These are phyloP conservation scores for Epizoanthus illoricatus DNA, from an alignment of 92 coral and sea anemone genomes.

Conservation along the genomic window DNA sequence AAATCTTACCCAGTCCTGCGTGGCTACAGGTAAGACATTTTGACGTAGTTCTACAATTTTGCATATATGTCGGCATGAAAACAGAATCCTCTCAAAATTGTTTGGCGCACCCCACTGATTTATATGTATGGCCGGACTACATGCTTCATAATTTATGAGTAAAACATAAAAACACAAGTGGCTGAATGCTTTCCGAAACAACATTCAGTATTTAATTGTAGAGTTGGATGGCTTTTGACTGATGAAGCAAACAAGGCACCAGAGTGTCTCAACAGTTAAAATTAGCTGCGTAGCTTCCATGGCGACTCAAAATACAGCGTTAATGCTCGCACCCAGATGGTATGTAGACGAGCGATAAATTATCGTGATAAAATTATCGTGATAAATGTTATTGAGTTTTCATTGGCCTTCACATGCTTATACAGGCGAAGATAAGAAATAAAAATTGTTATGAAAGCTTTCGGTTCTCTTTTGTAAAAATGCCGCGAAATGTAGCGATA, in stretches of 20 bases:
- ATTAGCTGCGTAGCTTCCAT: constrained; percentile 19
- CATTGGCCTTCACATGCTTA: constrained; percentile 34
- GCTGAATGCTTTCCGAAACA: constrained; percentile 34
- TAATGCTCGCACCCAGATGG: constrained; percentile 27
- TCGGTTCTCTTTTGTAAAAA: constrained; percentile 34
- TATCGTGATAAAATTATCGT: constrained; percentile 24
- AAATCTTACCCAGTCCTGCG: background rate
- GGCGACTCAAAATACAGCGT: constrained; percentile 9
- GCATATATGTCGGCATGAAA: constrained; percentile 25
- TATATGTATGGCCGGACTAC: constrained; percentile 21
- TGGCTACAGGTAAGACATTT: constrained; percentile 1
- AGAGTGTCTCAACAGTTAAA: background rate
- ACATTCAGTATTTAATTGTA: background rate
- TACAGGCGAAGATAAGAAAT: constrained; percentile 28
- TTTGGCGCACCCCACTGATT: constrained; percentile 32
- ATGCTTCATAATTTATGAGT: constrained; percentile 39
- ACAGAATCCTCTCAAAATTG: constrained; percentile 1
- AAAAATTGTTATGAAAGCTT: constrained; percentile 12
- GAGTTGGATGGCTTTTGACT: background rate
- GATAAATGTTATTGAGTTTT: constrained; percentile 14
- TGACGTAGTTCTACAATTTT: constrained; percentile 11
- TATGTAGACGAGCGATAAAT: constrained; percentile 24
- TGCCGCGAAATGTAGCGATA: constrained; percentile 25
- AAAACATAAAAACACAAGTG: constrained; percentile 28
- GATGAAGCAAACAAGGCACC: background rate